Evolutionary conservation across 2,797 vertebrate species (phyloP), one percentile per base, ranked within the genome.

Genomic region (Falco naumanni): DNA sequence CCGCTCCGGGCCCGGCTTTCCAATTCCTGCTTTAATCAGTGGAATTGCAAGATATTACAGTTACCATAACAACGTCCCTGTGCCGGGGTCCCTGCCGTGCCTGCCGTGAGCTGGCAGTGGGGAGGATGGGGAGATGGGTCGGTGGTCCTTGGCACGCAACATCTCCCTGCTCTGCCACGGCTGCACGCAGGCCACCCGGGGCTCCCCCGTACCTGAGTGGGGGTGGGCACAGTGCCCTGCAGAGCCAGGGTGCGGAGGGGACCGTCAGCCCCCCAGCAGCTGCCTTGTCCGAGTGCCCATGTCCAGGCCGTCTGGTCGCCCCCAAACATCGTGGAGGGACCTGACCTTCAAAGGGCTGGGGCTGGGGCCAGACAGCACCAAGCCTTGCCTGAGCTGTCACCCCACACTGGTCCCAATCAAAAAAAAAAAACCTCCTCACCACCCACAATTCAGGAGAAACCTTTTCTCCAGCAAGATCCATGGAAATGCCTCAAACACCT

Each of bases 21-120:
- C 92, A 72, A 65, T 93, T 94, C 63, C 92, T 74, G 69, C 89
- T 97, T 93, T 97, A 97, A 97, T 97, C 97, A 93, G 92, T 90
- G 81, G 85, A 95, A 95, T 88, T 87, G 94, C 43, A 54, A 60
- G 96, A 94, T 96, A 90, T 93, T 87, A 45, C 75, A 3, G 95
- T 96, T 97, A 89, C 97, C 96, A 97, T 96, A 88, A 90, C 96
- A 96, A 96, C 94, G 0, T 65, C 87, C 87, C 82, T 0, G 10
- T 70, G 77, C n/a, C 6, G 1, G 79, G 83, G 91, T 69, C 91
- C 71, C 45, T 0, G 1, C 63, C 0, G 0, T 0, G 4, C 47
- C 31, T 28, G 45, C 72, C 3, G 4, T 5, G 31, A 56, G 43
- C 72, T 13, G 0, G 39, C 0, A 0, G 5, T 48, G 76, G 45